Evolutionary conservation across 2,113 vertebrate species (phyloP).

Genomic region (Morphnarchus princeps): DNA sequence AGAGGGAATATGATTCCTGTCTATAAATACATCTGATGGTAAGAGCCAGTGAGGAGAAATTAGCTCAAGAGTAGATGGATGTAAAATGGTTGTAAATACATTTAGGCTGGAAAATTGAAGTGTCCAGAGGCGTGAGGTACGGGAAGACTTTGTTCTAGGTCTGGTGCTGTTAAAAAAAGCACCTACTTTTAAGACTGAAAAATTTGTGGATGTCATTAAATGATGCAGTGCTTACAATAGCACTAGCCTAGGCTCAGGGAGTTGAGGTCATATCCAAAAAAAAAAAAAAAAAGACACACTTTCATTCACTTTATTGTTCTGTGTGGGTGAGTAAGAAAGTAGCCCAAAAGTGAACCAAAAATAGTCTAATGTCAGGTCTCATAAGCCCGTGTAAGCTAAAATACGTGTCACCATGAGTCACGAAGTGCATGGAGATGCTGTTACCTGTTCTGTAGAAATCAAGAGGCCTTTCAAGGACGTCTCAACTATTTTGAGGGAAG

Average conservation of each 20-base stretch:
- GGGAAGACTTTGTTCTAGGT: not conserved
- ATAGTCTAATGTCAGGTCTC: conserved; percentile 27
- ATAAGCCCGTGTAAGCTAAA: not conserved
- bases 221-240: not conserved
- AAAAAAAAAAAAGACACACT: not conserved
- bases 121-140: not conserved
- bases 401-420: conserved; percentile 2
- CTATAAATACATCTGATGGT: not conserved
- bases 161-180: not conserved
- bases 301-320: conserved; percentile 21
- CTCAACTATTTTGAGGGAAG: not conserved
- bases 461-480: conserved; percentile 4
- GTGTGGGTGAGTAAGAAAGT: not conserved
- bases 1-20: not conserved
- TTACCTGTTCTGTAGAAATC: conserved; percentile 20
- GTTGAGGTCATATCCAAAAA: conserved; percentile 1
- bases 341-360: conserved; percentile 28
- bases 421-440: conserved; percentile 10
- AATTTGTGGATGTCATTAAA: not conserved
- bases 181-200: not conserved
- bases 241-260: not conserved
- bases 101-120: not conserved
- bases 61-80: not conserved
- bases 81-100: not conserved
- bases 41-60: not conserved